Evolutionary conservation across 1,140 invertebrate species (phyloP), one percentile per base, ranked within the genome.

Genomic region (Calosoma granatense): DNA sequence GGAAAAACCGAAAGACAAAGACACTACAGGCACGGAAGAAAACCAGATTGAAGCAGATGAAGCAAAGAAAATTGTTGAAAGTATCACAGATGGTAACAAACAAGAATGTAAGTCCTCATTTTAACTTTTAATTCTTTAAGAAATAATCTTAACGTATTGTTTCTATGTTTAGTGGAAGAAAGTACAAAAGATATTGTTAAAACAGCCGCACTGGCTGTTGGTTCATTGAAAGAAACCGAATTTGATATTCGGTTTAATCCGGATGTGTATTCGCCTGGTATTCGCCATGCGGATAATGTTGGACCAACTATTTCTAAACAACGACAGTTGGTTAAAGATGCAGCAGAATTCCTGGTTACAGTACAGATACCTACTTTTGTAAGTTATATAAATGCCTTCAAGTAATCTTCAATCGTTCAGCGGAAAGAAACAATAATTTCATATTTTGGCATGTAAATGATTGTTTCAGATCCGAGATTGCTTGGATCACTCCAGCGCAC

Each of bases 191-290:
- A 92, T 56, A 92, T 97, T 43, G 90, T 98, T 0, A 86, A 85
- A 60, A 86, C 87, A 63, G 94, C 95, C 22, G 91, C 93, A 14
- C 72, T 81, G 11, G 87, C 90, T 39, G 94, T 98, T 15, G 92
- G 92, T 0, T 98, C 94, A 2, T 77, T 98, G 1, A 94, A 92
- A 68, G 90, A 94, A 57, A 88, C 82, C 36, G 94, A 97, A 73
- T 98, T 98, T 71, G 93, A 95, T 69, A 90, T 99, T 56, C 82
- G 93, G 53, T 99, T 99, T 73, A 99, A 99, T 76, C 94, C 97
- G 0, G 97, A 99, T 76, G 91, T 97, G 54, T 98, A 90, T 76
- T 97, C 94, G 3, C 87, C 90, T 1, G 92, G 92, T 57, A 94
- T 99, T 30, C 81, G 78, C 54, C 94, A 98, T 77, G 79, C 83